Percentiles rank a stretch among this genome's conserved stretches.
These are phyloP conservation scores for Dreissena rostriformis DNA, from an alignment of 1,140 invertebrate species.

Conservation along the genomic window DNA sequence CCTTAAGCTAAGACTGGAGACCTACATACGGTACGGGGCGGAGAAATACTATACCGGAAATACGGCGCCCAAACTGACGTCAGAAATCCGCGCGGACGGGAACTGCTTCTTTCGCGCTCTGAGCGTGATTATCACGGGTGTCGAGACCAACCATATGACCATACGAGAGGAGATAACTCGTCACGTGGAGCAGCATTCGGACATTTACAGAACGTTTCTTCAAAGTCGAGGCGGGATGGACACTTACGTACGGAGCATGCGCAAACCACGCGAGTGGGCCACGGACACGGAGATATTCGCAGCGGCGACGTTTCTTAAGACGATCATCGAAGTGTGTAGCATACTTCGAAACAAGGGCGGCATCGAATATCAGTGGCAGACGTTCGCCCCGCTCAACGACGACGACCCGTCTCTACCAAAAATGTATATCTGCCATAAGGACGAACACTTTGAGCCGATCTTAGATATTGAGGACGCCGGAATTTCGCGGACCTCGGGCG, in stretches of 20 bases:
- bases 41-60: conserved; percentile 55
- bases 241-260: conserved; percentile 62
- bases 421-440: conserved; percentile 63
- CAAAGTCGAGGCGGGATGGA: conserved; percentile 66
- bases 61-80: conserved; percentile 58
- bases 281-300: conserved; percentile 67
- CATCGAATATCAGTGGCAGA: conserved; percentile 66
- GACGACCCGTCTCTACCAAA: conserved; percentile 53
- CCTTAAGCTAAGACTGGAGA: conserved; percentile 49
- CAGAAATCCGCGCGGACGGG: conserved; percentile 55
- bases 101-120: conserved; percentile 68
- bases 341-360: conserved; percentile 40
- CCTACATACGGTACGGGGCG: conserved; percentile 47
- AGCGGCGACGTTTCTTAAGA: conserved; percentile 62
- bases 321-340: conserved; percentile 64
- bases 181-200: conserved; percentile 62
- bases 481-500: neutral
- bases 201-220: conserved; percentile 65
- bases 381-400: conserved; percentile 62
- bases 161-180: conserved; percentile 60
- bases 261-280: conserved; percentile 64
- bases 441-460: conserved; percentile 68
- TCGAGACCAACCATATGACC: conserved; percentile 61
- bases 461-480: conserved; percentile 50
- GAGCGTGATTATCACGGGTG: conserved; percentile 60